Conservation (phyloP, 2,888 invertebrate species). For the Ceratothoa steindachneri region DNA sequence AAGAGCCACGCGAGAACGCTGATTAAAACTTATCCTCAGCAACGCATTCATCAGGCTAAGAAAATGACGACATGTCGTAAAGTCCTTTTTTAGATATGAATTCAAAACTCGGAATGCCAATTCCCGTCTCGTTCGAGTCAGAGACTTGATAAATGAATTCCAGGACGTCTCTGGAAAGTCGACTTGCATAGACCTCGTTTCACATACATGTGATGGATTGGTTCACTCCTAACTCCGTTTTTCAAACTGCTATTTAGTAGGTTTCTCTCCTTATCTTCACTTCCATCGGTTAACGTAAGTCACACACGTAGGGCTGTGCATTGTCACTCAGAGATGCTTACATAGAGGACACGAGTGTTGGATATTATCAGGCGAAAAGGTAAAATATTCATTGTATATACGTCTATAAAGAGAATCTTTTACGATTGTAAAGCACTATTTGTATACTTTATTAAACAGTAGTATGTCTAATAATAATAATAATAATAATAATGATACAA, state of each 20-base stretch:
- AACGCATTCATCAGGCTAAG: not conserved
- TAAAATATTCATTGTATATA: no score
- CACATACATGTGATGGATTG: not conserved
- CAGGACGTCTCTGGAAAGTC: not conserved
- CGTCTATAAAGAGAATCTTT: no score
- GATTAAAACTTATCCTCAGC: not conserved
- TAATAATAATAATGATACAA: no score
- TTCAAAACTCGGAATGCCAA: conserved; percentile 7
- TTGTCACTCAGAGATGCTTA: no score
- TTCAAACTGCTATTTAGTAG: not conserved
- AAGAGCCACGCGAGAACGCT: not conserved
- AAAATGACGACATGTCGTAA: not conserved
- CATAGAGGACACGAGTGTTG: no score
- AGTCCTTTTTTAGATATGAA: conserved; percentile 4
- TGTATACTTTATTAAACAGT: no score
- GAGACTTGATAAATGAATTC: not conserved
- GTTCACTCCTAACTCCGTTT: not conserved
- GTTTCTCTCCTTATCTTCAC: not conserved
- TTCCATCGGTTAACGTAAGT: no score
- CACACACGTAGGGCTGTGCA: no score
- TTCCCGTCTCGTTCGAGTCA: conserved; percentile 2
- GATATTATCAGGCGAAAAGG: no score
- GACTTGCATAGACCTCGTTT: not conserved
- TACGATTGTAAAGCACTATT: no score
- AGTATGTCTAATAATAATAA: no score